phyloP scores from a whole-genome alignment of 2,113 vertebrate species.

The Xenopus tropicalis region UCB_Xtro_10.0 CM004452.2:44914501-44915000 shows the following conservation, averaged over 20 bases:
- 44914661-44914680: slow-evolving; percentile 73
- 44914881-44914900: no score
- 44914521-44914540: not conserved
- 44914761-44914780: no score
- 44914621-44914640: slow-evolving; percentile 64
- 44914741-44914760: slow-evolving; percentile 90
- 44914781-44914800: no score
- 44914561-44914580: slow-evolving; percentile 64
- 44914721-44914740: slow-evolving; percentile 80
- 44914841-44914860: no score
- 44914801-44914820: no score
- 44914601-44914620: slow-evolving; percentile 77
- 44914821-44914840: no score
- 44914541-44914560: not conserved
- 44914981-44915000: no score
- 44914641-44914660: slow-evolving; percentile 73
- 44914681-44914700: slow-evolving; percentile 89
- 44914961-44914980: no score
- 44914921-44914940: no score
- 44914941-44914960: no score
- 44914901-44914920: no score
- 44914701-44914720: slow-evolving; percentile 75
- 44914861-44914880: no score
- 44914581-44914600: slow-evolving; percentile 83
- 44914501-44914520: not conserved